phyloP scores from a whole-genome alignment of 2,113 vertebrate genomes.

The Oreocharis arfaki region DNA sequence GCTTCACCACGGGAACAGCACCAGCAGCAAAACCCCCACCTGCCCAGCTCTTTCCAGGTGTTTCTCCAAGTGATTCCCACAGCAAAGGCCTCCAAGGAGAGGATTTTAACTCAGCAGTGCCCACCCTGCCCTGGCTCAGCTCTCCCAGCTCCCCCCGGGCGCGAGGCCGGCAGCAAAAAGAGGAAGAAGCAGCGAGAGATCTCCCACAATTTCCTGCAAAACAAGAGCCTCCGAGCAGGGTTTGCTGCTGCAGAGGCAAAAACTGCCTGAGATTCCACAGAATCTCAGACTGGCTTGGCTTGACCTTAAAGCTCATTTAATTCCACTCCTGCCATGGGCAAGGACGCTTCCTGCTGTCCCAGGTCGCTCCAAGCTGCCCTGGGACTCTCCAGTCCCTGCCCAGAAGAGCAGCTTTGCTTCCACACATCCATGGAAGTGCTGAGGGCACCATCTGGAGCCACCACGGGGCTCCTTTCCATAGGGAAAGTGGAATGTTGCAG shows the following conservation, averaged over 20 bases:
- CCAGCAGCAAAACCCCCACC: not conserved
- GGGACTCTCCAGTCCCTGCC: not conserved
- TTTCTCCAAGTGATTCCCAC: not conserved
- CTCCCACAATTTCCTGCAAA: not conserved
- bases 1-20: fast-evolving
- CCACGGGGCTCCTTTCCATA: not conserved
- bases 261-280: fast-evolving
- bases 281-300: fast-evolving
- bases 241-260: not conserved
- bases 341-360: fast-evolving
- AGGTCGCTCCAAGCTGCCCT: not conserved
- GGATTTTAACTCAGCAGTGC: not conserved
- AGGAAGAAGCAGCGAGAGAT: not conserved
- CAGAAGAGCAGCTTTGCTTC: not conserved
- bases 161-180: not conserved
- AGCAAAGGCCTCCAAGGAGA: not conserved
- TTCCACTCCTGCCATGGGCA: not conserved
- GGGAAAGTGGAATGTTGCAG: fast-evolving
- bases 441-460: not conserved
- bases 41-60: not conserved
- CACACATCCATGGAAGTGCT: not conserved
- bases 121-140: not conserved
- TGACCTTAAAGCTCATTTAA: not conserved
- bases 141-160: not conserved
- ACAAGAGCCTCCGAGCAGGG: not conserved